Evolutionary conservation across 2,797 vertebrate genomes (phyloP).

Genomic region (Zalophus californianus): DNA sequence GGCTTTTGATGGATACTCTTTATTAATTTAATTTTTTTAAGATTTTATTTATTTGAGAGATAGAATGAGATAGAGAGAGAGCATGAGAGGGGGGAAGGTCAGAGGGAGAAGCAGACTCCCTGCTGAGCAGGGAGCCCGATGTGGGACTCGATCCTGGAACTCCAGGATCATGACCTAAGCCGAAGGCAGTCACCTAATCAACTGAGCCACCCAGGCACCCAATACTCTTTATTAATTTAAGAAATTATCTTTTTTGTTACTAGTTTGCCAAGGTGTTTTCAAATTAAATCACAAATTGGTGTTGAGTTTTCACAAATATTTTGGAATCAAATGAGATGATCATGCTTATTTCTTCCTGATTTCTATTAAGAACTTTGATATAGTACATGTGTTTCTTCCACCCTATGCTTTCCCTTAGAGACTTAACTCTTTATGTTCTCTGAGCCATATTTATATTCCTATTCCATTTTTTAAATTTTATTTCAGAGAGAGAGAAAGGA

Average conservation of each 20-base stretch:
- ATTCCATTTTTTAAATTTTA: neutral
- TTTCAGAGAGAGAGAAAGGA: neutral
- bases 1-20: neutral
- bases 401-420: neutral
- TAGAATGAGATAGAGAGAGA: too few species aligned
- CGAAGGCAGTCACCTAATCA: too few species aligned
- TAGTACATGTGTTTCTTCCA: constrained; percentile 3
- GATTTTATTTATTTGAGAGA: too few species aligned
- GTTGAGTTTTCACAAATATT: constrained; percentile 58
- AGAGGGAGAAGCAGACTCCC: too few species aligned
- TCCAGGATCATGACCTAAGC: too few species aligned
- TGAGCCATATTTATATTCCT: neutral
- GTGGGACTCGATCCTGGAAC: too few species aligned
- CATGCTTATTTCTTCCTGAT: neutral
- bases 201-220: too few species aligned
- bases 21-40: neutral
- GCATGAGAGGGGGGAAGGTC: too few species aligned
- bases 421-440: neutral
- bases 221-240: neutral
- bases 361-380: constrained; percentile 43
- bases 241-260: constrained; percentile 31
- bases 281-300: constrained; percentile 44
- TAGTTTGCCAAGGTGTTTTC: neutral
- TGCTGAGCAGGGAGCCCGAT: too few species aligned
- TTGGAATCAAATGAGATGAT: constrained; percentile 36